A percentile compares a stretch with the other conserved stretches of the same genome.
Conservation (phyloP, 1,140 invertebrate genomes). For the Drosophila fuyamai region DNA sequence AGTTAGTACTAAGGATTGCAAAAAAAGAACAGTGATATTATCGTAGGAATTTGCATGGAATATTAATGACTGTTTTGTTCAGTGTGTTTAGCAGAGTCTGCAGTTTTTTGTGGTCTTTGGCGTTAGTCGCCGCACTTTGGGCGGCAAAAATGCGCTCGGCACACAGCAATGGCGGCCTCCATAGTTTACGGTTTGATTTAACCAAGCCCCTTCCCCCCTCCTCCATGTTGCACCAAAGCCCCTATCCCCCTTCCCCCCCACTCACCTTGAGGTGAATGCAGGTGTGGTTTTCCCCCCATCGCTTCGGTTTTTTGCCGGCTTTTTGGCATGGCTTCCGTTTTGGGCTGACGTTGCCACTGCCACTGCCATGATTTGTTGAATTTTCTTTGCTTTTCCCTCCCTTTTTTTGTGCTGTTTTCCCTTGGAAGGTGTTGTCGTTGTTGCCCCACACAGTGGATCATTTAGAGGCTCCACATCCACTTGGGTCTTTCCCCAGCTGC, state of each 20-base stretch:
- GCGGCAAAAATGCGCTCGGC: slow-evolving; percentile 67
- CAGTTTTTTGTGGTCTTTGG: slow-evolving; percentile 62
- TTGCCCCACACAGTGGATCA: slow-evolving; percentile 64
- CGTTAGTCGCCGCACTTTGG: slow-evolving; percentile 73
- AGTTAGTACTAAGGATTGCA: no score
- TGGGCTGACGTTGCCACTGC: slow-evolving; percentile 34
- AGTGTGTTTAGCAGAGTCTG: slow-evolving; percentile 1
- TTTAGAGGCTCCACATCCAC: slow-evolving; percentile 51
- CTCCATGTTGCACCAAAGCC: neutral
- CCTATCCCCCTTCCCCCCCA: neutral
- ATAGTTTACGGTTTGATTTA: slow-evolving; percentile 72
- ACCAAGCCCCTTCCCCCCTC: slow-evolving; percentile 2
- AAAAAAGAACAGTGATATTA: no score
- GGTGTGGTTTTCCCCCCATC: neutral
- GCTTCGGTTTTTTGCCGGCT: slow-evolving; percentile 41
- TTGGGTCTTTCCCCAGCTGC: neutral
- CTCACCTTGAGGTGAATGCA: slow-evolving; percentile 11
- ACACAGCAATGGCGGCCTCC: slow-evolving; percentile 60
- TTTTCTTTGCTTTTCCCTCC: slow-evolving; percentile 16
- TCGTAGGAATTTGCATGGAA: neutral
- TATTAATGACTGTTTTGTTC: neutral
- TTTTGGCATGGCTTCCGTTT: slow-evolving; percentile 72
- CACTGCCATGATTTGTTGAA: slow-evolving; percentile 71
- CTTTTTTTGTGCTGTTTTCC: slow-evolving; percentile 14
- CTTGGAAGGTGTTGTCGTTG: slow-evolving; percentile 44